phyloP scores from a whole-genome alignment of 1,140 invertebrate species.

The Achroia grisella region DNA sequence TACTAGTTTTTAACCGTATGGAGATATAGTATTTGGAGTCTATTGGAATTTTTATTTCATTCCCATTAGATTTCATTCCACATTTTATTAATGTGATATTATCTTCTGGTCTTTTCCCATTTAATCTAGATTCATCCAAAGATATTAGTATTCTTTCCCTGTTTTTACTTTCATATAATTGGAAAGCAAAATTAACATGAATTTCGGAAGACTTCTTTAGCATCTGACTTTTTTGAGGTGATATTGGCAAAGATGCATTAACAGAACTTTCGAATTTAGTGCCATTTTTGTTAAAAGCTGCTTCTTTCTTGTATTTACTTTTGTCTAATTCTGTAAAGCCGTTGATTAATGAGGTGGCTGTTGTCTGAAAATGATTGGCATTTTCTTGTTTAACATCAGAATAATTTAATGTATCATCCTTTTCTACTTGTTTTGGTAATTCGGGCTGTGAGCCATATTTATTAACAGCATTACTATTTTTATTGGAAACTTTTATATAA shows the following conservation, averaged over 20 bases:
- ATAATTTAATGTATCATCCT: too few species aligned
- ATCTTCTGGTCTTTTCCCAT: slow-evolving; percentile 11
- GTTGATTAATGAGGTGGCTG: neutral
- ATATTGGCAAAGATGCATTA: neutral
- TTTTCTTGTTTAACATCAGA: too few species aligned
- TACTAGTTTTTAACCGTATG: neutral
- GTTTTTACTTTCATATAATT: slow-evolving; percentile 17
- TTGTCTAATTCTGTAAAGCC: neutral
- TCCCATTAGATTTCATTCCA: slow-evolving; percentile 18
- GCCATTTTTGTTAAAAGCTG: neutral
- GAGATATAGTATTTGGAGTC: slow-evolving; percentile 26
- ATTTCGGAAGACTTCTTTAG: slow-evolving; percentile 4
- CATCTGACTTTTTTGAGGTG: too few species aligned
- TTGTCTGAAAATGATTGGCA: too few species aligned
- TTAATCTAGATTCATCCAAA: slow-evolving; percentile 11
- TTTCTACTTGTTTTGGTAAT: too few species aligned
- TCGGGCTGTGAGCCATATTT: too few species aligned
- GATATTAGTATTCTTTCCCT: slow-evolving; percentile 28
- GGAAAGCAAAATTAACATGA: slow-evolving; percentile 20
- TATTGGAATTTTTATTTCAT: slow-evolving; percentile 35
- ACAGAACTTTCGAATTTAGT: neutral
- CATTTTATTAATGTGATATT: slow-evolving; percentile 25
- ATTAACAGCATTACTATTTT: too few species aligned
- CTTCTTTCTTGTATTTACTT: slow-evolving; percentile 1
- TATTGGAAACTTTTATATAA: too few species aligned